Evolutionary conservation across 2,888 invertebrate species (phyloP).

Genomic region (Argyresthia albistria): DNA sequence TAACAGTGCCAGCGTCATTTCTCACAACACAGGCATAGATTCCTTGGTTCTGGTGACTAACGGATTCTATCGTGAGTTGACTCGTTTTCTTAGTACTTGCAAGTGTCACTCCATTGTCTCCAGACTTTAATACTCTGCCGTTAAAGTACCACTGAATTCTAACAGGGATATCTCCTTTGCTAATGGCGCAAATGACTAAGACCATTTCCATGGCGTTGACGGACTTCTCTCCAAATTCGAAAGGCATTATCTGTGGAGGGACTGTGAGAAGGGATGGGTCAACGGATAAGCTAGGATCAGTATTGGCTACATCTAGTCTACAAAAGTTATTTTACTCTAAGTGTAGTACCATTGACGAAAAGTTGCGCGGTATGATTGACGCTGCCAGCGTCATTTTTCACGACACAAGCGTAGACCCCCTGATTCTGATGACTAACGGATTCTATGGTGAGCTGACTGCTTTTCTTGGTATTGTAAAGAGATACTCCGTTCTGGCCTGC

Average conservation of each 20-base stretch:
- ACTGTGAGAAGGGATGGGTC: slow-evolving; percentile 31
- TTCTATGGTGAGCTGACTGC: slow-evolving; percentile 73
- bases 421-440: slow-evolving; percentile 71
- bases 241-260: slow-evolving; percentile 76
- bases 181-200: slow-evolving; percentile 74
- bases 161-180: slow-evolving; percentile 80
- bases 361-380: slow-evolving; percentile 75
- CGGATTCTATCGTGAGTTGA: slow-evolving; percentile 73
- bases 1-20: slow-evolving; percentile 75
- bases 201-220: slow-evolving; percentile 77
- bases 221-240: slow-evolving; percentile 76
- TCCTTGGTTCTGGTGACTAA: slow-evolving; percentile 72
- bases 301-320: slow-evolving; percentile 25
- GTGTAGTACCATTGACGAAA: slow-evolving; percentile 77
- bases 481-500: slow-evolving; percentile 46
- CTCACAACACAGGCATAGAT: slow-evolving; percentile 75
- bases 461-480: slow-evolving; percentile 50
- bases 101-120: slow-evolving; percentile 44
- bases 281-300: slow-evolving; percentile 36
- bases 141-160: slow-evolving; percentile 84
- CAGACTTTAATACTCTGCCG: slow-evolving; percentile 62
- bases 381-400: slow-evolving; percentile 75
- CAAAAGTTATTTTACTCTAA: slow-evolving; percentile 19
- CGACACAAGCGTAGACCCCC: slow-evolving; percentile 75
- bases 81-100: slow-evolving; percentile 60